Percentiles rank a stretch among this genome's conserved stretches.
These are phyloP conservation scores for Istiophorus platypterus DNA, from an alignment of 2,113 vertebrate genomes.

Conservation along the genomic window DNA sequence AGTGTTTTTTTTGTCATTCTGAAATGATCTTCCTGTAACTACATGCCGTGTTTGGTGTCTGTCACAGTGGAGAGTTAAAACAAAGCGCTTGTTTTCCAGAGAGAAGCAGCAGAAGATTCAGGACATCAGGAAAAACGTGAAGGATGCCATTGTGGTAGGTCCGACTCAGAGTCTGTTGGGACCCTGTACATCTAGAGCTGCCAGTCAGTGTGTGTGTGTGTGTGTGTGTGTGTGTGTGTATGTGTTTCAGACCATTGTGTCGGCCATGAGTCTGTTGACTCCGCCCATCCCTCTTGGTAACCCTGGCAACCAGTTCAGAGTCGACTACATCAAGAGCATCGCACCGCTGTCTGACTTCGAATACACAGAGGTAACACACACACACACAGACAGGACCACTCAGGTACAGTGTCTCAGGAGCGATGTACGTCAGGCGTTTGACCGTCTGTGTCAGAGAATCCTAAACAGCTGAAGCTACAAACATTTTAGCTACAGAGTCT, in stretches of 20 bases:
- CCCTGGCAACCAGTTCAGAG: constrained; percentile 71
- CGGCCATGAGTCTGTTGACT: constrained; percentile 72
- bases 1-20: too few species aligned
- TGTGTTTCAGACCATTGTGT: constrained; percentile 72
- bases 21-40: too few species aligned
- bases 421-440: not conserved
- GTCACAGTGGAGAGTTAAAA: too few species aligned
- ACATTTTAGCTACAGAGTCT: too few species aligned
- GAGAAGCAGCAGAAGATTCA: constrained; percentile 76
- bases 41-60: too few species aligned
- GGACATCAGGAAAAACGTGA: constrained; percentile 80
- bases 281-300: constrained; percentile 71
- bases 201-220: too few species aligned
- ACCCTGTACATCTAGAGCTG: too few species aligned
- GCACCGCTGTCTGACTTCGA: constrained; percentile 76
- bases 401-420: not conserved
- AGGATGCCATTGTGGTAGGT: constrained; percentile 78
- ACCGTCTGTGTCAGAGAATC: not conserved
- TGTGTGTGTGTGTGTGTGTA: too few species aligned
- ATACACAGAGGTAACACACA: constrained; percentile 72
- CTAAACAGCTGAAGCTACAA: too few species aligned
- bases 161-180: too few species aligned
- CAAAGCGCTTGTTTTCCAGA: constrained; percentile 47
- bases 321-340: constrained; percentile 77
- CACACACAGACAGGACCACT: not conserved